Evolutionary conservation across 2,888 invertebrate species (phyloP), one percentile per base, ranked within the genome.

Genomic region (Cephus runcator): DNA sequence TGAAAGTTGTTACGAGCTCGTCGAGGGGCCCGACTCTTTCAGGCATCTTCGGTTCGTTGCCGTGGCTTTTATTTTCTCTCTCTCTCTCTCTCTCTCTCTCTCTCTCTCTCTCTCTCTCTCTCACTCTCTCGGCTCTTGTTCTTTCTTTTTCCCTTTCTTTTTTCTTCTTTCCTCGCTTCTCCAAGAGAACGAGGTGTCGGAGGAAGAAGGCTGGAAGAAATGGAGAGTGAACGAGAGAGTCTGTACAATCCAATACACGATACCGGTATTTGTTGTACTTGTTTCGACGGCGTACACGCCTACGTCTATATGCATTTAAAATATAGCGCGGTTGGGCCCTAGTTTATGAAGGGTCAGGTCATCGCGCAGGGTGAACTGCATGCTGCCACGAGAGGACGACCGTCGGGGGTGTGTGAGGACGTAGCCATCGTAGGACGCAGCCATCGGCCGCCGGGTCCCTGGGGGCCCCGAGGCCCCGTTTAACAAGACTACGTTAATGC

Each of bases 301-400:
- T 89, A 90, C 90, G 87, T 88, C 88, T 89, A 88, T 89, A 89
- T 90, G 87, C 86, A 87, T 90, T 89, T 90, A 89, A 90, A 89
- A 90, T 90, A 90, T 89, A 89, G 88, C 89, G 87, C 88, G 89
- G 90, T 90, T 89, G 88, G 89, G 88, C 87, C 86, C 89, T 90
- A 90, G 90, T 90, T 90, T 90, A 90, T 90, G 90, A 90, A 90
- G 90, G 90, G 89, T 90, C 90, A 88, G 90, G 90, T 90, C 90
- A 88, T 84, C 87, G 85, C 79, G 88, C 83, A 80, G 82, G 86
- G 84, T 83, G 79, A 83, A 81, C 77, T 69, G 33, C 31, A 4
- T 34, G 71, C 31, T 31, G 69, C 35, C 73, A 73, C 35, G 75
- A 31, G 69, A 79, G 83, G 84, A 83, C 82, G 80, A 71, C 36